These are phyloP conservation scores for Sitodiplosis mosellana DNA, from an alignment of 1,140 invertebrate species.

Conservation along the genomic window DNA sequence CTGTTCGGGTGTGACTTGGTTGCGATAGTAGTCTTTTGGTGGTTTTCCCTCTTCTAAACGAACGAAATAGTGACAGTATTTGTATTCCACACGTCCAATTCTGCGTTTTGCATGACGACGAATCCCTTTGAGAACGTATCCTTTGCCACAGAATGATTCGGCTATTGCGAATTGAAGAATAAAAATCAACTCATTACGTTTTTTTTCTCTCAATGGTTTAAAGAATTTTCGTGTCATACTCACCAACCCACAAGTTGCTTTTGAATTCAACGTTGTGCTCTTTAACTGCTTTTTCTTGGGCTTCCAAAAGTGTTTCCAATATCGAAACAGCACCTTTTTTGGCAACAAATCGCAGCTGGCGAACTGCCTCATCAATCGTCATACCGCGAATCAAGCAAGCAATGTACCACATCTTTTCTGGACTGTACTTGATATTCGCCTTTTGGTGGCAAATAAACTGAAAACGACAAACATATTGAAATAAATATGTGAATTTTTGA, in stretches of 20 bases:
- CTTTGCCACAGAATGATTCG: slow-evolving; percentile 68
- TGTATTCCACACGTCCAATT: slow-evolving; percentile 53
- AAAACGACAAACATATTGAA: slow-evolving; percentile 25
- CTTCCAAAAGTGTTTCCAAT: slow-evolving; percentile 70
- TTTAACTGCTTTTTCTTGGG: slow-evolving; percentile 68
- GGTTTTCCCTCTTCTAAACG: slow-evolving; percentile 80
- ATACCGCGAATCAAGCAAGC: slow-evolving; percentile 73
- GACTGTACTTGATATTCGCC: slow-evolving; percentile 73
- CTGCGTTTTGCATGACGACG: slow-evolving; percentile 59
- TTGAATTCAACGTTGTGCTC: slow-evolving; percentile 88
- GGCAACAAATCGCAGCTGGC: slow-evolving; percentile 65
- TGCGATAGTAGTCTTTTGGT: slow-evolving; percentile 59
- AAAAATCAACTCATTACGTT: slow-evolving; percentile 1
- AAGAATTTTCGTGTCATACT: too few species aligned
- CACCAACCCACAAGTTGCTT: slow-evolving; percentile 92
- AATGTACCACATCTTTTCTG: slow-evolving; percentile 83
- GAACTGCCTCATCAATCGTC: slow-evolving; percentile 82
- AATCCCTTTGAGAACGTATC: slow-evolving; percentile 55
- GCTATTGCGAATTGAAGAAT: too few species aligned
- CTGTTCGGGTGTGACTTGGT: slow-evolving; percentile 46
- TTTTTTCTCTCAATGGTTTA: too few species aligned
- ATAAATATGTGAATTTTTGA: slow-evolving; percentile 5
- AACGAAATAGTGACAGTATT: slow-evolving; percentile 75
- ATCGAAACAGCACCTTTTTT: slow-evolving; percentile 69
- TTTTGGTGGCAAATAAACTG: slow-evolving; percentile 74